Base-by-base conservation (phyloP, 2,113 vertebrate species). In the Nyctibius bracteatus region DNA sequence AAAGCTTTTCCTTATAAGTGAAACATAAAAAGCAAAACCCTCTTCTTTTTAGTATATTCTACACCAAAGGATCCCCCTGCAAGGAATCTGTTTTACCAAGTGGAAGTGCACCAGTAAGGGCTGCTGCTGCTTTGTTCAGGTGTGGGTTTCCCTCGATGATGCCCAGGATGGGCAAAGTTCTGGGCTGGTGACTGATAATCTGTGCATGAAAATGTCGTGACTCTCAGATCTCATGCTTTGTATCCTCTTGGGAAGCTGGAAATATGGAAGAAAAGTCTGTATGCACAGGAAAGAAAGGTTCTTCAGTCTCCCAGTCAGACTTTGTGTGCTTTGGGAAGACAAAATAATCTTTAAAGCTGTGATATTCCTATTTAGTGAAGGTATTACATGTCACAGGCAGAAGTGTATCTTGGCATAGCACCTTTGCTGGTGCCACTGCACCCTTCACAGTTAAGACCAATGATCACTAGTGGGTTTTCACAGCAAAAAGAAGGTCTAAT, bases 161-260 rank as follows among this genome's bases (percentile, higher is more conserved):
- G 68, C 14, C 35, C 49, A n/a, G 24, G 37, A 39, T 25, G 35
- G 37, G 20, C 10, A 17, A 81, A 84, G 23, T 22, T 84, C 55
- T 17, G 14, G 24, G n/a, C 72, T 19, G 17, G 8, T 33, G 28
- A 15, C 37, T 43, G 54, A 28, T 44, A n/a, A 2, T 51, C 43
- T 39, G 22, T 19, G 6, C 19, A 11, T 3, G 3, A 54, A 22
- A 46, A 37, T 10, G 4, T 18, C 2, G 1, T 4, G 11, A 12
- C 19, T 49, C 66, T 37, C 43, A 68, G 63, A 63, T 67, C 33
- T 33, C 8, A 7, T 0, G 2, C 24, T 72, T 72, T 58, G 12
- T 30, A 16, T 68, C 71, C 51, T 75, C 75, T 55, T 62, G 67
- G 44, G 86, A 71, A 86, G 44, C 47, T 83, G 55, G 55, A 43